Conservation (phyloP, 2,888 invertebrate species). For the Melitaea athalia region DNA sequence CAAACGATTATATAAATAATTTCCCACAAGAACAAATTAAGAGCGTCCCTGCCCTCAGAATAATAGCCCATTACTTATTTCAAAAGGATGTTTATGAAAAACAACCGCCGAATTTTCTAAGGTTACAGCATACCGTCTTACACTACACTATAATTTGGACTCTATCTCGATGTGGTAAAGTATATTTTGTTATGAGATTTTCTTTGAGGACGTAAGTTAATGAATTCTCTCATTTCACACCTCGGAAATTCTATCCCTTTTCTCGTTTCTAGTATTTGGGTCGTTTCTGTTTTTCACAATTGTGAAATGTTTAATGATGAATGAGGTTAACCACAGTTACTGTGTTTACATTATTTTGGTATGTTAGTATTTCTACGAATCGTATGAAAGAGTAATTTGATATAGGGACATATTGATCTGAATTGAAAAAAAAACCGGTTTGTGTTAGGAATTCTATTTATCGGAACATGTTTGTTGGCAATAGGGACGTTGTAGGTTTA, state of each 20-base stretch:
- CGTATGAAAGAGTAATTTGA: too few relatives aligned
- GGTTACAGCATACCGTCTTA: slow-evolving; percentile 8
- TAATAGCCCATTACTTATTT: slow-evolving; percentile 37
- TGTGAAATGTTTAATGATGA: slow-evolving; percentile 3
- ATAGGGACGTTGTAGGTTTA: too few relatives aligned
- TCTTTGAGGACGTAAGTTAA: slow-evolving; percentile 30
- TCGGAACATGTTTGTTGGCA: too few relatives aligned
- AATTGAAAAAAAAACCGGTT: too few relatives aligned
- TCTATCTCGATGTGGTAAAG: slow-evolving; percentile 1
- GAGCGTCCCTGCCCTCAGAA: slow-evolving; percentile 22
- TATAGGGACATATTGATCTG: too few relatives aligned
- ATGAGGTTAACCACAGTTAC: not conserved
- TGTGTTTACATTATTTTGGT: not conserved
- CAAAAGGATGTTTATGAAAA: slow-evolving; percentile 39
- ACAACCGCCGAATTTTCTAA: slow-evolving; percentile 32
- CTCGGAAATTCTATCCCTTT: slow-evolving; percentile 34
- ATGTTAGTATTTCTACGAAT: too few relatives aligned
- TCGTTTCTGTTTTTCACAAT: slow-evolving; percentile 8
- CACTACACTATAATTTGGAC: slow-evolving; percentile 5
- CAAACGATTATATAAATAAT: not conserved
- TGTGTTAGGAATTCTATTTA: too few relatives aligned
- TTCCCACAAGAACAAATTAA: slow-evolving; percentile 24
- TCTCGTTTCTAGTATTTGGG: slow-evolving; percentile 21
- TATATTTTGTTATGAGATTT: not conserved
- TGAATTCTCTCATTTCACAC: slow-evolving; percentile 42